Conservation (phyloP, 2,113 vertebrate species). For the Etheostoma cragini region DNA sequence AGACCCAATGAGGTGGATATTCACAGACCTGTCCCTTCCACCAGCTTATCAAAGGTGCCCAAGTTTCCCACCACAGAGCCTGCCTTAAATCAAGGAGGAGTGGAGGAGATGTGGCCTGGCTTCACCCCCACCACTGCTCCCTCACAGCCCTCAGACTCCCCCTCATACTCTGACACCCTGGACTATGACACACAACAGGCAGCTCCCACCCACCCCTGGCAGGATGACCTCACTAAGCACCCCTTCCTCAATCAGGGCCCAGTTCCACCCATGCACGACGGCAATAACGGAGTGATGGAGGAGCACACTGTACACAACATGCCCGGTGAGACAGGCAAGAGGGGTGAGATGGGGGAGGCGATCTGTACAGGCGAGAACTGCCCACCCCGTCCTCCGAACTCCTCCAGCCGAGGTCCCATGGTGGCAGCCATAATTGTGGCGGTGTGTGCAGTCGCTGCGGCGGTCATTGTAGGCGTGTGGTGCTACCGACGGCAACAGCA, state of each 20-base stretch:
- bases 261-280: conserved; percentile 36
- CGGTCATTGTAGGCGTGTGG: conserved; percentile 86
- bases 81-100: conserved; percentile 36
- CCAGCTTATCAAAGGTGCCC: conserved; percentile 57
- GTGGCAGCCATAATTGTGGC: conserved; percentile 88
- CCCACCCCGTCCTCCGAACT: conserved; percentile 76
- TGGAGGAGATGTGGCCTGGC: conserved; percentile 39
- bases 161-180: conserved; percentile 52
- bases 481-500: conserved; percentile 90
- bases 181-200: conserved; percentile 64
- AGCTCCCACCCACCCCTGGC: conserved; percentile 68
- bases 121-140: conserved; percentile 47
- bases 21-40: conserved; percentile 46
- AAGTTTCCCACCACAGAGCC: conserved; percentile 52
- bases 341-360: conserved; percentile 65
- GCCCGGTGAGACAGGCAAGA: conserved; percentile 80
- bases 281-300: conserved; percentile 27
- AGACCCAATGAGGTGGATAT: conserved; percentile 80
- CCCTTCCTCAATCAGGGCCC: conserved; percentile 56
- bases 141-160: conserved; percentile 46
- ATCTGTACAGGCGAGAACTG: conserved; percentile 67
- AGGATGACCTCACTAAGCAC: conserved; percentile 69
- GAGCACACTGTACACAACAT: conserved; percentile 80
- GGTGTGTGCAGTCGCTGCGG: conserved; percentile 84
- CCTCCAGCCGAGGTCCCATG: conserved; percentile 83